Evolutionary conservation across 2,888 invertebrate species (phyloP), one percentile per base, ranked within the genome.

Genomic region (Sepioteuthis lessoniana): DNA sequence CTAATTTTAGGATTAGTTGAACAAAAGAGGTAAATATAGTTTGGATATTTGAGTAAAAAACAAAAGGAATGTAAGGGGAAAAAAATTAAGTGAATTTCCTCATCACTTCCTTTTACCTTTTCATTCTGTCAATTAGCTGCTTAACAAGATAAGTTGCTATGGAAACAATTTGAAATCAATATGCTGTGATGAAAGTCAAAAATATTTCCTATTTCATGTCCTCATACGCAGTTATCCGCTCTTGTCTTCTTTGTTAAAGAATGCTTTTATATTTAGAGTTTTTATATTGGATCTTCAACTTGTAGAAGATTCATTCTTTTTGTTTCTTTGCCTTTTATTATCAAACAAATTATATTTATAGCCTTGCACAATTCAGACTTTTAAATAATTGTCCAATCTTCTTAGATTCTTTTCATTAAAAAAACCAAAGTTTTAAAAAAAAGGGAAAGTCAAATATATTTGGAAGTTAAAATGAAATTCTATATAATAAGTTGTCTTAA

Each of bases 81-180:
- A 55, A 76, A 76, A n/a, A 76, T 10, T 0, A 76, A n/a, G 76
- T 4, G n/a, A 76, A 76, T 76, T 76, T 76, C 35, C 76, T 10
- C n/a, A 35, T 76, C 31, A 31, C 0, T 76, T 76, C 4, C 37
- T 60, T 55, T 37, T 46, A 25, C 21, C 37, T 91, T 42, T 55
- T 38, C 25, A n/a, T n/a, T 25, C 42, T 28, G 93, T 76, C 37
- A 13, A 46, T 90, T 46, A 90, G 28, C 35, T 76, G 25, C 55
- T 55, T 55, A 55, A 25, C 25, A 76, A 76, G 76, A 76, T 76
- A n/a, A n/a, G 76, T 76, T 76, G n/a, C 76, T 19, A 76, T 76
- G 76, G 76, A 76, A 76, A 76, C n/a, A 76, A 76, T 76, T 16
- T 76, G 76, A n/a, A 76, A 76, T n/a, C n/a, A 76, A 76, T 76